Base-by-base conservation (phyloP, 2,797 vertebrate species). In the Lepidocolaptes lacrymiger region DNA sequence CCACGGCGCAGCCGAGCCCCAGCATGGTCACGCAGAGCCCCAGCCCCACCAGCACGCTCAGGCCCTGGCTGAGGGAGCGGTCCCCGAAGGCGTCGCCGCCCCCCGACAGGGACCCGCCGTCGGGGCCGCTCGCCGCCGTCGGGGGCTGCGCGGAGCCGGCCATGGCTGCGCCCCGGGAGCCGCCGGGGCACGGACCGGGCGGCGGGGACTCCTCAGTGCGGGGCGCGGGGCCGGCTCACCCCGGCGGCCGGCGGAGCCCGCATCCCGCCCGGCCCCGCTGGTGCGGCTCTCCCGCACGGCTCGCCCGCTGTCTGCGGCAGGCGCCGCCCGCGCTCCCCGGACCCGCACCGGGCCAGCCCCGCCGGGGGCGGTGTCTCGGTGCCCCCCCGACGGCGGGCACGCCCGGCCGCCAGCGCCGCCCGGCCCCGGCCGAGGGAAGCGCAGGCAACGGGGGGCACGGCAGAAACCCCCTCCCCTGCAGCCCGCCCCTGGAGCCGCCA, bases 1-100 rank as follows among this genome's bases (percentile, higher is more conserved):
- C 99, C 98, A 99, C 99, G 28, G 99, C 99, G 98, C 99, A 99
- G 93, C 99, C 99, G 93, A 99, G 96, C 36, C 99, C 99, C 97
- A 99, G 97, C 99, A 99, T 99, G 74, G 99, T 98, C 97, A 99
- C 98, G 97, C 99, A 99, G 67, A 99, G 98, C 32, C 99, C 98
- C 64, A 99, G 98, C 58, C 98, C 99, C 97, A 99, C 99, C 58
- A 99, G 96, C 41, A 99, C 99, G 93, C 99, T 99, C 97, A 99
- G 98, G 13, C 98, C 98, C 89, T 98, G 99, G 97, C 97, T 99
- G 91, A 99, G 97, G 98, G 95, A 93, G 36, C 96, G 95, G 86
- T 97, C 97, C 95, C 95, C 97, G 91, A 97, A 97, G 17, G 59
- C 30, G 10, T 37, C 18, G 46, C 51, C 71, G 32, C 5, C 21